Percentiles rank a stretch among this genome's conserved stretches.
These are phyloP conservation scores for Drosophila bunnanda DNA, from an alignment of 2,888 invertebrate species.

Conservation along the genomic window DNA sequence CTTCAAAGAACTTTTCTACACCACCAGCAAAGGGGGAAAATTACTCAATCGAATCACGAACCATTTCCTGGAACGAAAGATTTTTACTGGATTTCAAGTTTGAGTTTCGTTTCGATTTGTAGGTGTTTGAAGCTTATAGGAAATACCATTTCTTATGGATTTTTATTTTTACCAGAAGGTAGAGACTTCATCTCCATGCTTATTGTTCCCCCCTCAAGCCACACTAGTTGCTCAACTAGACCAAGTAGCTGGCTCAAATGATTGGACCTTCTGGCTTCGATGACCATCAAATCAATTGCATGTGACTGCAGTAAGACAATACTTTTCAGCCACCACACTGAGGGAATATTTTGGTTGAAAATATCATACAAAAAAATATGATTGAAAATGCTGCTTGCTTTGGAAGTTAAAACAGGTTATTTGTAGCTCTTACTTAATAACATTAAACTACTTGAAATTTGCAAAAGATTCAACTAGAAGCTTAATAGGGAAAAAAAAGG, in stretches of 20 bases:
- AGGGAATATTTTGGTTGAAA: background rate
- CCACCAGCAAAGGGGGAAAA: background rate
- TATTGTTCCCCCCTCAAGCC: background rate
- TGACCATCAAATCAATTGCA: slow-evolving; percentile 47
- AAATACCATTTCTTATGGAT: background rate
- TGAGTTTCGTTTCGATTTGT: background rate
- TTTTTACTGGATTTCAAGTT: slow-evolving; percentile 1
- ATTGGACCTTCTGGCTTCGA: slow-evolving; percentile 29
- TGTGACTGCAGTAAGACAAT: slow-evolving; percentile 25
- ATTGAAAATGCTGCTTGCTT: background rate
- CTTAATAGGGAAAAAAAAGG: too few species aligned
- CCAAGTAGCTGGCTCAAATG: slow-evolving; percentile 28
- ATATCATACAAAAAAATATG: background rate
- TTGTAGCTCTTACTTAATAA: too few species aligned
- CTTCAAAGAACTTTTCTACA: slow-evolving; percentile 13
- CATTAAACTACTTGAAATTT: background rate
- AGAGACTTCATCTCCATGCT: background rate
- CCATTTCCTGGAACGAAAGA: slow-evolving; percentile 8
- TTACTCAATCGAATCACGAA: slow-evolving; percentile 18
- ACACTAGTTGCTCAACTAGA: slow-evolving; percentile 4
- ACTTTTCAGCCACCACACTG: slow-evolving; percentile 6
- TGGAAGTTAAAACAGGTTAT: background rate
- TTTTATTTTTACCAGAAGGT: background rate
- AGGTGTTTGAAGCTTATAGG: background rate
- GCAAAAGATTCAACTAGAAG: background rate